phyloP scores from a whole-genome alignment of 2,797 vertebrate species.

The Poecilia wingei region DNA sequence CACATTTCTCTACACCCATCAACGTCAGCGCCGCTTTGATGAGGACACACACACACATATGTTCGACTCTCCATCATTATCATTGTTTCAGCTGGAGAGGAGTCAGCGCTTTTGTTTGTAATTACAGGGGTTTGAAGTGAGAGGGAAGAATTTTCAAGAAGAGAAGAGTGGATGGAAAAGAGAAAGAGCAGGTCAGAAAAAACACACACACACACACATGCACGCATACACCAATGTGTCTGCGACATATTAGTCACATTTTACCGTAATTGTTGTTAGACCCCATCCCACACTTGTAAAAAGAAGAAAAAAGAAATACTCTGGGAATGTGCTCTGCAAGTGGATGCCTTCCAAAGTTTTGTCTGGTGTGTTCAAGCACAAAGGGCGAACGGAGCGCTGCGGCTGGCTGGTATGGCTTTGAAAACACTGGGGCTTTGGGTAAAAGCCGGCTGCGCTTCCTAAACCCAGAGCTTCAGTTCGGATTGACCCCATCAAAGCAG shows the following conservation, averaged over 20 bases:
- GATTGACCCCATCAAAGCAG: conserved; percentile 75
- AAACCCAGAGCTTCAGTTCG: conserved; percentile 70
- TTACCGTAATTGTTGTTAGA: conserved; percentile 87
- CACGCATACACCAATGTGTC: conserved; percentile 74
- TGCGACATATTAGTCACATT: conserved; percentile 87
- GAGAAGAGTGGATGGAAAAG: conserved; percentile 72
- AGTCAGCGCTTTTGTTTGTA: conserved; percentile 85
- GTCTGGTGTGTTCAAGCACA: conserved; percentile 79
- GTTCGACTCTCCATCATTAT: conserved; percentile 78
- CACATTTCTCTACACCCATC: conserved; percentile 76
- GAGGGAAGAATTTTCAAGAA: conserved; percentile 73
- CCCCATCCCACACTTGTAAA: conserved; percentile 81
- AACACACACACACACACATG: conserved; percentile 43
- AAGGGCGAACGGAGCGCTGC: conserved; percentile 77
- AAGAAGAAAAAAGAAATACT: conserved; percentile 73
- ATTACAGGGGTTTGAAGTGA: conserved; percentile 83
- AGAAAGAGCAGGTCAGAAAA: conserved; percentile 70
- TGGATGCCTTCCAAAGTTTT: conserved; percentile 80
- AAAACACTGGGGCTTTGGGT: conserved; percentile 74
- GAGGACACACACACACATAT: conserved; percentile 64
- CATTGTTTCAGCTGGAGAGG: conserved; percentile 82
- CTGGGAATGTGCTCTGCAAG: conserved; percentile 78
- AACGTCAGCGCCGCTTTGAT: conserved; percentile 76
- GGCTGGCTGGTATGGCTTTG: conserved; percentile 75
- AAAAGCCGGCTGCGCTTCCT: conserved; percentile 72